Conservation (phyloP, 2,888 invertebrate species). For the Pammene aurita region DNA sequence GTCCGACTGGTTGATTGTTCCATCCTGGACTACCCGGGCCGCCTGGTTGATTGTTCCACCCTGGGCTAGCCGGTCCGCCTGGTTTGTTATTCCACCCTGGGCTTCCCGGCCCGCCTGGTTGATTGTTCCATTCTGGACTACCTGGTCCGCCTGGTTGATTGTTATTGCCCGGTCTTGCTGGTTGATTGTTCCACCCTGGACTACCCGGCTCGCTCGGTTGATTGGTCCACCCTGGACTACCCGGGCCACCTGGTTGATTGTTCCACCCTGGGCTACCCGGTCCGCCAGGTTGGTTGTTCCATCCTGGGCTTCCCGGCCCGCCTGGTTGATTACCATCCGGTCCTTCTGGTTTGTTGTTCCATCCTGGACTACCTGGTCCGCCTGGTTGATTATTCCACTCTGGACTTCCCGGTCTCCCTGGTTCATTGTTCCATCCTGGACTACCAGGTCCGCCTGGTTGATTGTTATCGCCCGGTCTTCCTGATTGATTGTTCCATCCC, state of each 20-base stretch:
- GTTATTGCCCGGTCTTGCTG: conserved; percentile 6
- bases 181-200: conserved; percentile 29
- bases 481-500: conserved; percentile 37
- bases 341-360: background rate
- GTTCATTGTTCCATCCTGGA: conserved; percentile 29
- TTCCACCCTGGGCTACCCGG: conserved; percentile 10
- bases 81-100: background rate
- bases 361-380: conserved; percentile 9
- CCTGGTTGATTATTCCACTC: conserved; percentile 19
- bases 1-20: background rate
- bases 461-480: background rate
- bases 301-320: conserved; percentile 7
- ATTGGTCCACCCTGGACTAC: conserved; percentile 39
- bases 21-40: conserved; percentile 6
- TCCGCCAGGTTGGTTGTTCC: conserved; percentile 23
- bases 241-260: conserved; percentile 14
- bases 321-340: background rate
- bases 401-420: conserved; percentile 7
- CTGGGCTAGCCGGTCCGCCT: conserved; percentile 15
- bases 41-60: conserved; percentile 13
- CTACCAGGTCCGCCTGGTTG: background rate
- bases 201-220: background rate
- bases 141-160: conserved; percentile 23
- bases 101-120: background rate
- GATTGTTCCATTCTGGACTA: background rate